These are phyloP conservation scores for Coilia nasus DNA, from an alignment of 2,797 vertebrate genomes.

Conservation along the genomic window DNA sequence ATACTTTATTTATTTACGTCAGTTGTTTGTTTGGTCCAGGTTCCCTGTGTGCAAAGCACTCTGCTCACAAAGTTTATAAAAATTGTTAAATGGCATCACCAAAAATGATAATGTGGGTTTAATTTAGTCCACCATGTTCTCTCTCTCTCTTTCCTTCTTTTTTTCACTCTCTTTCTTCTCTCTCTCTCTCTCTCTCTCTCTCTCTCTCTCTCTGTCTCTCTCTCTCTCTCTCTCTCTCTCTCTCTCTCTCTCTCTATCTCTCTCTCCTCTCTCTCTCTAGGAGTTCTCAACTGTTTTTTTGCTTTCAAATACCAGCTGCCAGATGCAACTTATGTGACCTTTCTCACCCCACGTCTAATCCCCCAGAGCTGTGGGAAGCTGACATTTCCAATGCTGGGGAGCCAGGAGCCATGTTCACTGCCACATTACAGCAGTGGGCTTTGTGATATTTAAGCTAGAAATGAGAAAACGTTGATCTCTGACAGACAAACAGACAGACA, in stretches of 20 bases:
- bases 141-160: neutral
- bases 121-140: neutral
- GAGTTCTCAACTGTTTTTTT: conserved; percentile 39
- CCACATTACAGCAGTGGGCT: conserved; percentile 44
- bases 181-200: too few species aligned
- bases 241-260: too few species aligned
- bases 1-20: neutral
- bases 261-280: conserved; percentile 22
- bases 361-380: conserved; percentile 40
- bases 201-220: conserved; percentile 28
- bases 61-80: neutral
- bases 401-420: conserved; percentile 35
- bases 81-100: neutral
- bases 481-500: conserved; percentile 44
- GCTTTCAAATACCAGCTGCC: conserved; percentile 51
- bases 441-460: conserved; percentile 57
- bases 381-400: conserved; percentile 52
- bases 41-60: neutral
- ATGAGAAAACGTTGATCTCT: conserved; percentile 51
- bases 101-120: neutral
- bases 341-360: conserved; percentile 46
- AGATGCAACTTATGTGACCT: conserved; percentile 56
- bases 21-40: neutral
- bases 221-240: conserved; percentile 2
- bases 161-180: too few species aligned